Evolutionary conservation across 2,113 vertebrate genomes (phyloP).

Genomic region (Bostrychus sinensis): DNA sequence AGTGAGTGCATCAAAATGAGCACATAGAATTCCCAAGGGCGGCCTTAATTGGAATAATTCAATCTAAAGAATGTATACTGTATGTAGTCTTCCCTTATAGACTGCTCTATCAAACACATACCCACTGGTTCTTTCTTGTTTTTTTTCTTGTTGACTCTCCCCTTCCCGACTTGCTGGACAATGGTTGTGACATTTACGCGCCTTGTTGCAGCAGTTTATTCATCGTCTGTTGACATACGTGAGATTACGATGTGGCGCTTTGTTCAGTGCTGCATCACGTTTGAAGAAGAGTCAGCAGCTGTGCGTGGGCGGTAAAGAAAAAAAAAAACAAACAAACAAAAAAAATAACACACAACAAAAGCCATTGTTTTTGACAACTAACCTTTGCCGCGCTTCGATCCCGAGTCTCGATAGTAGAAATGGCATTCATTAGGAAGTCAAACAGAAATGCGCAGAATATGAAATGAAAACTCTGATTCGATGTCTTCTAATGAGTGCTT

Average conservation of each 20-base stretch:
- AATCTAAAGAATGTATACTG: too few relatives aligned
- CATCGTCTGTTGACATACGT: not conserved
- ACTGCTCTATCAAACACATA: not conserved
- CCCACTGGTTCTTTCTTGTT: slow-evolving; percentile 4
- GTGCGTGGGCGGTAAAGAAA: slow-evolving; percentile 11
- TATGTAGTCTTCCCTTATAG: too few relatives aligned
- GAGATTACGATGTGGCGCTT: slow-evolving; percentile 10
- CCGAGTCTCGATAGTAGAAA: slow-evolving; percentile 37
- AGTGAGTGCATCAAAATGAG: slow-evolving; percentile 18
- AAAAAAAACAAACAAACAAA: not conserved
- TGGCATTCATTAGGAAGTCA: slow-evolving; percentile 46
- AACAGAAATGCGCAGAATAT: slow-evolving; percentile 49
- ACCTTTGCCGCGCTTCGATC: slow-evolving; percentile 35
- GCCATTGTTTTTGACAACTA: slow-evolving; percentile 20
- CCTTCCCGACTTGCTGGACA: not conserved
- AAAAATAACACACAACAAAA: slow-evolving; percentile 1
- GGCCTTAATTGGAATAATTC: too few relatives aligned
- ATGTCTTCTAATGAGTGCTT: slow-evolving; percentile 57
- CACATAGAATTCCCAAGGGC: slow-evolving; percentile 8
- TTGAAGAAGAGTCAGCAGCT: slow-evolving; percentile 15
- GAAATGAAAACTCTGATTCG: slow-evolving; percentile 53
- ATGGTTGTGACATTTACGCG: not conserved
- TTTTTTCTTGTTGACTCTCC: slow-evolving; percentile 18
- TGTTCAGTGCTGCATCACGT: slow-evolving; percentile 17
- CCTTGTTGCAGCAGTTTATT: not conserved